Conservation (phyloP, 2,888 invertebrate species). For the Cheilosia scutellata region DNA sequence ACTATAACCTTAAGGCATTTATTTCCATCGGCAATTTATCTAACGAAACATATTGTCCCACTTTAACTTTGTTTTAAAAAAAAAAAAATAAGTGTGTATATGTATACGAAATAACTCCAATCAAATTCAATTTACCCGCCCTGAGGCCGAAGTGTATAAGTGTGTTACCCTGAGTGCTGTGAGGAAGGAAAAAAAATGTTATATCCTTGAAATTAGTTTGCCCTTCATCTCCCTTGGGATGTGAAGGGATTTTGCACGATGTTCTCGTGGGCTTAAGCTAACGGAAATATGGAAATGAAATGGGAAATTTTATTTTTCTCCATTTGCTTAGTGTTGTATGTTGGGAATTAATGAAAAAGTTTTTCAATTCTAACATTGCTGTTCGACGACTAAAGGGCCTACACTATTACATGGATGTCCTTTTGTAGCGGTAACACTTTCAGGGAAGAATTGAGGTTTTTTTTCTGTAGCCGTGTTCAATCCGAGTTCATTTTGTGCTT, state of each 20-base stretch:
- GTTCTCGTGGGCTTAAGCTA: slow-evolving; percentile 30
- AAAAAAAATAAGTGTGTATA: not conserved
- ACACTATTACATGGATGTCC: slow-evolving; percentile 23
- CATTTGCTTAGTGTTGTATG: slow-evolving; percentile 34
- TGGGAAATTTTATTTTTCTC: slow-evolving; percentile 45
- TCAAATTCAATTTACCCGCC: slow-evolving; percentile 34
- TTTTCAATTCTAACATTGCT: slow-evolving; percentile 40
- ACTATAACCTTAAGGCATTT: no score
- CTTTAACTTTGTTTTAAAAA: not conserved
- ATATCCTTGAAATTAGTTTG: slow-evolving; percentile 54
- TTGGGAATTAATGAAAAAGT: slow-evolving; percentile 62
- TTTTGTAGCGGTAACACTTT: slow-evolving; percentile 44
- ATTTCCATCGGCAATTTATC: no score
- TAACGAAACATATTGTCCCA: not conserved
- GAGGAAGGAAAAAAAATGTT: not conserved
- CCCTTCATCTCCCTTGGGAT: slow-evolving; percentile 51
- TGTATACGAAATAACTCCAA: slow-evolving; percentile 5
- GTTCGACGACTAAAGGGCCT: slow-evolving; percentile 28
- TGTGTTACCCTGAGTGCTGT: not conserved
- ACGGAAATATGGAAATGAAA: slow-evolving; percentile 35
- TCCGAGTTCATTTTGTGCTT: slow-evolving; percentile 19
- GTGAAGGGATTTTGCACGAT: slow-evolving; percentile 48
- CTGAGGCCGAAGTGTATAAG: not conserved
- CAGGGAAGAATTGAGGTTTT: not conserved
- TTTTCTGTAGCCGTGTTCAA: slow-evolving; percentile 20